These are phyloP conservation scores for Eupithecia pulchellata DNA, from an alignment of 2,888 invertebrate species.

Conservation along the genomic window DNA sequence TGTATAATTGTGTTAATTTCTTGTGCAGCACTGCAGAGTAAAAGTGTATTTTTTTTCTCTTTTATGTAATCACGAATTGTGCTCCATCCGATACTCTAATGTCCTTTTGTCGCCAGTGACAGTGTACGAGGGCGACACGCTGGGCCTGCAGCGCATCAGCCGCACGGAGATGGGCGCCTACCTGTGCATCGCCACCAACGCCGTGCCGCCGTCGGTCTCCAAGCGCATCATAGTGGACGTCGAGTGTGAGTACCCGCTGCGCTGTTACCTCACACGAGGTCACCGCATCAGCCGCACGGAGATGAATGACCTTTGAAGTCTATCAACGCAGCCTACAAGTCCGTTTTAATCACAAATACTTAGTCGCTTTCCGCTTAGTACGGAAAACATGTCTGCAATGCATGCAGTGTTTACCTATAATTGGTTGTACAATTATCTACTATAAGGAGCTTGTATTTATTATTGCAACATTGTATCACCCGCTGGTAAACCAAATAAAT, in stretches of 20 bases:
- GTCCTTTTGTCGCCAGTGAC: constrained; percentile 86
- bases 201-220: constrained; percentile 95
- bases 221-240: constrained; percentile 96
- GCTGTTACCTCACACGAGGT: background rate
- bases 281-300: background rate
- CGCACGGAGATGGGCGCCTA: constrained; percentile 95
- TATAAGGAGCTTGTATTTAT: no score
- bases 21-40: no score
- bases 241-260: constrained; percentile 89
- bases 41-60: no score
- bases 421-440: no score
- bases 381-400: background rate
- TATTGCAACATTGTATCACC: no score
- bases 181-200: constrained; percentile 93
- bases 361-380: background rate
- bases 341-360: background rate
- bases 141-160: constrained; percentile 94
- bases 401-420: no score
- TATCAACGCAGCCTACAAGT: background rate
- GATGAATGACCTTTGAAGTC: background rate
- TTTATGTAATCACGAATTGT: no score
- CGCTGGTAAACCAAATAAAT: no score
- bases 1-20: no score
- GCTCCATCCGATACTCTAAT: background rate
- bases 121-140: constrained; percentile 93